Evolutionary conservation across 2,113 vertebrate genomes (phyloP).

Genomic region (Epinephelus cyanopodus): DNA sequence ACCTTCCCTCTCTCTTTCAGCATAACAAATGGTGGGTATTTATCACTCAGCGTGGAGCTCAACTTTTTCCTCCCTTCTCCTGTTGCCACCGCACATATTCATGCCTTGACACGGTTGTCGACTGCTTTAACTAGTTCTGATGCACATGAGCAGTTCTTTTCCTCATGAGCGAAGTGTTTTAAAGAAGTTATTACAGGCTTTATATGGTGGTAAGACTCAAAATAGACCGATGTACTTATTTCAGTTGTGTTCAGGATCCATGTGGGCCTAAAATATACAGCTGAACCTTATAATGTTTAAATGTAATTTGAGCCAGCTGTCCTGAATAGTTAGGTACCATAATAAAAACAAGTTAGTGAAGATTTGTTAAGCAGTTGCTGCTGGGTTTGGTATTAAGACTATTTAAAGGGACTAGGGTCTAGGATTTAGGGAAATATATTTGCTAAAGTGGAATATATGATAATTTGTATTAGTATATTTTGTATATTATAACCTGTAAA

Average conservation of each 20-base stretch:
- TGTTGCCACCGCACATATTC: slow-evolving; percentile 55
- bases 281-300: background rate
- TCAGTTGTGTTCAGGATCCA: background rate
- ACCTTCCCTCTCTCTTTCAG: slow-evolving; percentile 59
- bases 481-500: too few species aligned
- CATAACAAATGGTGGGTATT: slow-evolving; percentile 79
- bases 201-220: background rate
- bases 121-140: slow-evolving; percentile 38
- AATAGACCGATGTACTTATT: background rate
- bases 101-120: slow-evolving; percentile 20
- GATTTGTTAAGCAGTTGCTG: background rate
- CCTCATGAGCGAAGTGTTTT: background rate
- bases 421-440: too few species aligned
- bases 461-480: too few species aligned
- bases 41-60: slow-evolving; percentile 79
- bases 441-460: too few species aligned
- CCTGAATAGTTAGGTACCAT: background rate
- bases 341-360: background rate
- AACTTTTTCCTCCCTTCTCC: slow-evolving; percentile 64
- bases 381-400: background rate
- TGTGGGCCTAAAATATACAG: background rate
- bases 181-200: slow-evolving; percentile 12
- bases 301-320: background rate
- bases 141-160: slow-evolving; percentile 3
- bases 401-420: background rate